Evolutionary conservation across 2,797 vertebrate genomes (phyloP).

Genomic region (Scyliorhinus canicula): DNA sequence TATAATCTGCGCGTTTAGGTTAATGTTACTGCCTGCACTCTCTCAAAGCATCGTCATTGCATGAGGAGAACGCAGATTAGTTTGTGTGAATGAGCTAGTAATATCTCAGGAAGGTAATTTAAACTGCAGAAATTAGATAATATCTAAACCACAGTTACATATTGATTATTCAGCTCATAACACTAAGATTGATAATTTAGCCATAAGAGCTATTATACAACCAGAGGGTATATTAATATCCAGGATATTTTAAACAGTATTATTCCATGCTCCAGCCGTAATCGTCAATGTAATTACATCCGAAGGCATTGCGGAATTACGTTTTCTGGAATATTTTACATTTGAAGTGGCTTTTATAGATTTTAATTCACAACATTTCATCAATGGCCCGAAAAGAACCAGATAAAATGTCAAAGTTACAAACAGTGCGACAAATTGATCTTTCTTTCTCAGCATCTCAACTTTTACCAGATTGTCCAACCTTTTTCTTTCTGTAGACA

Average conservation of each 20-base stretch:
- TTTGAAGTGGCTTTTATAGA: not conserved
- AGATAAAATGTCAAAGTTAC: not conserved
- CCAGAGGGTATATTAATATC: not conserved
- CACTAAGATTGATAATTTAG: not conserved
- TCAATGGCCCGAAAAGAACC: not conserved
- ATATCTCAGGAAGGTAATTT: not conserved
- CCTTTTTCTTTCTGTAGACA: not conserved
- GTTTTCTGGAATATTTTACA: not conserved
- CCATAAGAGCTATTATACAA: not conserved
- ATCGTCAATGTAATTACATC: not conserved
- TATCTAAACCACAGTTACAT: not conserved
- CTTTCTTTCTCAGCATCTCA: not conserved
- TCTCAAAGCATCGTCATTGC: not conserved
- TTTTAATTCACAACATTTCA: not conserved
- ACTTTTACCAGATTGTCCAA: not conserved
- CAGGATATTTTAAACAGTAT: not conserved
- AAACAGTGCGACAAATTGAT: not conserved
- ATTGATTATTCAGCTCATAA: not conserved
- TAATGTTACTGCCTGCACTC: not conserved
- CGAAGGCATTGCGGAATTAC: not conserved
- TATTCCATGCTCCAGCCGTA: not conserved
- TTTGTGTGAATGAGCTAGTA: not conserved
- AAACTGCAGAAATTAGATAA: not conserved
- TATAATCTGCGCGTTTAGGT: not conserved
- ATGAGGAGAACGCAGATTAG: not conserved